Base-by-base conservation (phyloP, 1,140 invertebrate genomes). In the Eufriesea mexicana region DNA sequence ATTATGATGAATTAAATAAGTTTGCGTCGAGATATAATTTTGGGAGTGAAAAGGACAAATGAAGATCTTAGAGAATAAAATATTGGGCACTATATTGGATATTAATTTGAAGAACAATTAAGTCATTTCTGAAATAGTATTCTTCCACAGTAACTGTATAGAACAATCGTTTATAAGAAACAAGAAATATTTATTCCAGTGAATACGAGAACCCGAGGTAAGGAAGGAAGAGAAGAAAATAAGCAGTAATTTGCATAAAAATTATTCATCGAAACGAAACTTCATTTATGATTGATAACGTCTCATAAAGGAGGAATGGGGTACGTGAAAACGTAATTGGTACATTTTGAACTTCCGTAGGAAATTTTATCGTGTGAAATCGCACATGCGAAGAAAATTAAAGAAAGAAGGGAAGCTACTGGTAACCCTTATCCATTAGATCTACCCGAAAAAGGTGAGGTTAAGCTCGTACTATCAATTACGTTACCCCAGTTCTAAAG, bases 351-450 rank as follows among this genome's bases (percentile, higher is more conserved):
- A 76, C 55, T 45, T 80, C 57, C 75, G 57, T 25, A n/a, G 55
- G 74, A 79, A 70, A 89, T 79, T 89, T 89, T 89, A 89, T 89
- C 88, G 88, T 89, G 88, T 86, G 88, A 89, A 89, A 89, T 84
- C 79, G 73, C 87, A 89, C 87, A 84, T 84, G 75, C 35, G 28
- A 57, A 28, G 62, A 25, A 83, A 89, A 89, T 89, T 89, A 89
- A 86, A 74, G 81, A 74, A 64, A 68, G 55, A 55, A 67, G 20
- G 68, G 64, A 62, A 28, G 51, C 61, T 62, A 25, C 62, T n/a
- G 61, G 57, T 86, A 89, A 76, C 81, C 72, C 51, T 62, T 67
- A 67, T 64, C 86, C 84, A 88, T 84, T 88, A 88, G 76, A 86
- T 86, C 78, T 79, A 51, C 42, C 59, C 25, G 57, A 76, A 79